These are phyloP conservation scores for Aleiodes leptofemur DNA, from an alignment of 2,888 invertebrate genomes.

Conservation along the genomic window DNA sequence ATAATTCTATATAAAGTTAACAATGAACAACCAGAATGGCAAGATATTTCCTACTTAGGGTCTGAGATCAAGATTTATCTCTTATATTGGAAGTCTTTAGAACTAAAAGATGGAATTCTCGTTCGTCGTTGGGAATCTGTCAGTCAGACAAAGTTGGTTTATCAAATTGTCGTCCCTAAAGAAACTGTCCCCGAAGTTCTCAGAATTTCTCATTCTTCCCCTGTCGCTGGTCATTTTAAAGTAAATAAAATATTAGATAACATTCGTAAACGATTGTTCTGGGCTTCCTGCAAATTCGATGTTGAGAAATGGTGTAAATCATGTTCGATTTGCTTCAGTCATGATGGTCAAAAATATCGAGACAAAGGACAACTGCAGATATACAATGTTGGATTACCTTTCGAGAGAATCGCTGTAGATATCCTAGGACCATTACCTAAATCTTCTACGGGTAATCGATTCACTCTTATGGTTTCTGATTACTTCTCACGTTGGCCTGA, in stretches of 20 bases:
- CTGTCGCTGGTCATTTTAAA: not conserved
- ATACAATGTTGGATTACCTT: not conserved
- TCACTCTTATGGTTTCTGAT: not conserved
- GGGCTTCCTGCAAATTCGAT: constrained; percentile 2
- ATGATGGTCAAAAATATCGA: not conserved
- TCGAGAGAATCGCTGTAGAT: not conserved
- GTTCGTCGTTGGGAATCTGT: not conserved
- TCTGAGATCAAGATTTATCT: constrained; percentile 2
- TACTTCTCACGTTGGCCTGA: constrained; percentile 12
- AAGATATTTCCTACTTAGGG: not conserved
- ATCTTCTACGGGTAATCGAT: not conserved
- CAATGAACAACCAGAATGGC: not conserved
- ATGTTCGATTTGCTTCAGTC: not conserved
- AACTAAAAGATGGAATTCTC: not conserved
- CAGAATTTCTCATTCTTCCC: not conserved
- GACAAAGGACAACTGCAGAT: not conserved
- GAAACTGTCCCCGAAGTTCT: not conserved
- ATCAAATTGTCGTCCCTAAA: not conserved
- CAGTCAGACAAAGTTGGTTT: not conserved
- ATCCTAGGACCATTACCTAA: constrained; percentile 5
- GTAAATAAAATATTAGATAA: not conserved
- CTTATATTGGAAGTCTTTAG: not conserved
- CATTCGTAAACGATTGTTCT: constrained; percentile 12
- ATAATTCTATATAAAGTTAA: not conserved
- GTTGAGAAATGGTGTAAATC: constrained; percentile 10